Evolutionary conservation across 2,888 invertebrate species (phyloP).

Genomic region (Stenoptilia bipunctidactyla): DNA sequence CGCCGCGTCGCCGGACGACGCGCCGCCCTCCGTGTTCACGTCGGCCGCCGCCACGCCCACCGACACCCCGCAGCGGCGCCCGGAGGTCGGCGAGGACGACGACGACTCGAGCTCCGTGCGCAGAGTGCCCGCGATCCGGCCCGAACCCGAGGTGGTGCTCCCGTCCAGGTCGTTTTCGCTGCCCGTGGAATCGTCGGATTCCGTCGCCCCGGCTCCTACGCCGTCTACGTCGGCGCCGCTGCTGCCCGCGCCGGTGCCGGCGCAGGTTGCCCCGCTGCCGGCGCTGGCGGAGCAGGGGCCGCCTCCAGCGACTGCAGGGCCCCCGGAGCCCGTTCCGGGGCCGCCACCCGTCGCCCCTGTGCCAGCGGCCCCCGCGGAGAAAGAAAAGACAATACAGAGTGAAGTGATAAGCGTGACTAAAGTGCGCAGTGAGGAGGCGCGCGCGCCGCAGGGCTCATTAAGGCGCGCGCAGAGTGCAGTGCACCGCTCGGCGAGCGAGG

Average conservation of each 20-base stretch:
- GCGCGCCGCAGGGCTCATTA: not conserved
- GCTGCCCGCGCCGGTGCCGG: conserved; percentile 44
- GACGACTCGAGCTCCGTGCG: conserved; percentile 17
- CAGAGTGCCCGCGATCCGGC: not conserved
- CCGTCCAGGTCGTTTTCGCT: conserved; percentile 12
- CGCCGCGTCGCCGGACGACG: conserved; percentile 21
- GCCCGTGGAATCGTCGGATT: no score
- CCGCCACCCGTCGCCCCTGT: no score
- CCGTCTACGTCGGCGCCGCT: conserved; percentile 49
- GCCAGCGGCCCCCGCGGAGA: no score
- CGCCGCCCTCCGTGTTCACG: conserved; percentile 55
- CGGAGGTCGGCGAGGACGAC: conserved; percentile 30
- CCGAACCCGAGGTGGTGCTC: conserved; percentile 9
- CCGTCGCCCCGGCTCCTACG: conserved; percentile 8
- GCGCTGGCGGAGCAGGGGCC: not conserved
- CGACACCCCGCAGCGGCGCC: conserved; percentile 28
- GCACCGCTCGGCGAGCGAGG: not conserved
- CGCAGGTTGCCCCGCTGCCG: no score
- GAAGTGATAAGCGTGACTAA: conserved; percentile 42
- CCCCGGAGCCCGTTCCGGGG: not conserved
- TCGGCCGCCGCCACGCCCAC: conserved; percentile 55
- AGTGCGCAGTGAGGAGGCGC: not conserved
- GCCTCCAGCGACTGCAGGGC: not conserved
- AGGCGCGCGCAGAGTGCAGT: not conserved
- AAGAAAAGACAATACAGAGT: conserved; percentile 28